Evolutionary conservation across 2,888 invertebrate species (phyloP), one percentile per base, ranked within the genome.

Genomic region (Ectemnius lituratus): DNA sequence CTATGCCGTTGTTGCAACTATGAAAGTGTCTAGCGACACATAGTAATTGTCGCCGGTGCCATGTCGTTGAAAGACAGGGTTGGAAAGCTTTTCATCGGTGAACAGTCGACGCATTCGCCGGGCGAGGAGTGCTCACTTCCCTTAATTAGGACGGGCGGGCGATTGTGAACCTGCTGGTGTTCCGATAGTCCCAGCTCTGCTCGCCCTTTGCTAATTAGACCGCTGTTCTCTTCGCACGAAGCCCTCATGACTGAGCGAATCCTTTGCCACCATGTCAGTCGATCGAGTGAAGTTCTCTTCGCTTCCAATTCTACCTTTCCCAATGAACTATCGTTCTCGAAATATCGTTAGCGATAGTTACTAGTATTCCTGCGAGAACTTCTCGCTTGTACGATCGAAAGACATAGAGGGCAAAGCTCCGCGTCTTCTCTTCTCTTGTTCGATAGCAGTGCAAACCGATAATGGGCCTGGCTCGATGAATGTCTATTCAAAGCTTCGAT

Each of bases 401-500:
- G 23, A 3, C 23, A 3, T 3, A 23, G 23, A 23, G 2, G 23
- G 23, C 23, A 23, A 23, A 23, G 23, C 23, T 23, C 2, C 23
- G 23, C 23, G 2, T 23, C 23, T 23, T 23, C 23, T 23, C 23
- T 23, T 23, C 23, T 23, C 23, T 23, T 23, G 23, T 23, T 23
- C 23, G 23, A 23, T 23, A 23, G 23, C 23, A 23, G 8, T 37
- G 4, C 6, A 37, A 37, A 11, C 37, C 37, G 37, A 37, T 37
- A 37, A 37, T 23, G 23, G 37, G 37, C 8, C 8, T 6, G 8
- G 37, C 37, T 37, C 37, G 37, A 37, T 37, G 37, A 37, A 37
- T 6, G 8, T 37, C 47, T 37, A 57, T 57, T 64, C 67, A 67
- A 67, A 64, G 65, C 68, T 63, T 27, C 63, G 61, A 18, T 37